Percentiles rank a stretch among this genome's conserved stretches.
phyloP scores from a whole-genome alignment of 2,888 invertebrate genomes.

The Sialis lutaria region DNA sequence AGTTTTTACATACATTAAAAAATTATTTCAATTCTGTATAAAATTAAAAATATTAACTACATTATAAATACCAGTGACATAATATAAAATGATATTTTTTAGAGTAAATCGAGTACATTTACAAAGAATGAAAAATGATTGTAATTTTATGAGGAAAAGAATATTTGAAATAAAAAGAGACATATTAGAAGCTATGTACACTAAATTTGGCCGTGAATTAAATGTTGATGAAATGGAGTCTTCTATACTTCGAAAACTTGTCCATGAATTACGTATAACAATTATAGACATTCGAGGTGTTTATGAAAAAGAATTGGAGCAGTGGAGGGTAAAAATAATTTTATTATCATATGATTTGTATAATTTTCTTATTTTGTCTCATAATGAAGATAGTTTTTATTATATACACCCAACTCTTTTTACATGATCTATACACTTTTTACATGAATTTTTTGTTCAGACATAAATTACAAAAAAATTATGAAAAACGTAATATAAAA shows the following conservation, averaged over 20 bases:
- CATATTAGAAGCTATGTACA: slow-evolving; percentile 30
- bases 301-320: slow-evolving; percentile 26
- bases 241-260: slow-evolving; percentile 32
- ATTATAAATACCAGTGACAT: not conserved
- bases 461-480: too few species aligned
- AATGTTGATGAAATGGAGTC: slow-evolving; percentile 36
- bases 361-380: not conserved
- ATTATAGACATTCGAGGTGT: slow-evolving; percentile 26
- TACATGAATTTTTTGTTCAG: too few species aligned
- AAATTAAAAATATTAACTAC: not conserved
- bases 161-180: slow-evolving; percentile 36
- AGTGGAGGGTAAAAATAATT: slow-evolving; percentile 19
- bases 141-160: slow-evolving; percentile 42
- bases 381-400: not conserved
- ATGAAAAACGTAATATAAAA: too few species aligned
- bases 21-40: too few species aligned
- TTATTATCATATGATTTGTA: not conserved
- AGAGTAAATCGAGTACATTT: slow-evolving; percentile 51
- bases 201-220: slow-evolving; percentile 36
- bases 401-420: too few species aligned
- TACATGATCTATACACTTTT: too few species aligned
- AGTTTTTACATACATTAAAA: too few species aligned
- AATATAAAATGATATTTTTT: not conserved
- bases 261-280: slow-evolving; percentile 33
- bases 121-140: slow-evolving; percentile 50